Conservation (phyloP, 1,140 invertebrate species). For the Solenopsis fugax region DNA sequence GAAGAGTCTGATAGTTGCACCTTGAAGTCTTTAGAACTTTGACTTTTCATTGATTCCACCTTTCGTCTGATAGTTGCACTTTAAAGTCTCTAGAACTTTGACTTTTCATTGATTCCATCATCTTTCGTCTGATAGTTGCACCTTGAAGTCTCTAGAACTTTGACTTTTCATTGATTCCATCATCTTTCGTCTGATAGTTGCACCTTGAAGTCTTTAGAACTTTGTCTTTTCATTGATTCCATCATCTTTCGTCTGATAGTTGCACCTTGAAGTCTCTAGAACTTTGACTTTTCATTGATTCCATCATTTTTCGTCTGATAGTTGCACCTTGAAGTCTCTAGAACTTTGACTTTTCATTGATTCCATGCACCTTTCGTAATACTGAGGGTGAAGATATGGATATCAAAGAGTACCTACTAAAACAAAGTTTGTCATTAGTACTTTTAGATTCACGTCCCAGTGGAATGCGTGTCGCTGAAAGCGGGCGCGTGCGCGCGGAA, state of each 20-base stretch:
- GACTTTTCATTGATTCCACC: not conserved
- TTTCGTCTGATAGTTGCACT: too few species aligned
- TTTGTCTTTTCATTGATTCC: not conserved
- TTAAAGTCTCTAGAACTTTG: too few species aligned
- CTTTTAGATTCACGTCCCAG: not conserved
- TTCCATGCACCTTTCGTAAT: not conserved
- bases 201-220: not conserved
- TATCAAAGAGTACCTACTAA: not conserved
- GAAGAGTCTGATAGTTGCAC: not conserved
- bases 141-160: not conserved
- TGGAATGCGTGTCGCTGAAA: slow-evolving; percentile 78
- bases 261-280: too few species aligned
- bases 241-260: too few species aligned
- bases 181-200: not conserved
- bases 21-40: not conserved
- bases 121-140: too few species aligned
- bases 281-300: too few species aligned
- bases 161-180: not conserved
- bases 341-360: not conserved
- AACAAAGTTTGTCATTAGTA: not conserved
- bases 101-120: too few species aligned
- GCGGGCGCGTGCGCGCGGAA: slow-evolving; percentile 67
- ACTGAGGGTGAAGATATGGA: not conserved
- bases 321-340: not conserved
- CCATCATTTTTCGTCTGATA: too few species aligned